Evolutionary conservation across 2,888 invertebrate genomes (phyloP).

Genomic region (Callyntrura sp.): DNA sequence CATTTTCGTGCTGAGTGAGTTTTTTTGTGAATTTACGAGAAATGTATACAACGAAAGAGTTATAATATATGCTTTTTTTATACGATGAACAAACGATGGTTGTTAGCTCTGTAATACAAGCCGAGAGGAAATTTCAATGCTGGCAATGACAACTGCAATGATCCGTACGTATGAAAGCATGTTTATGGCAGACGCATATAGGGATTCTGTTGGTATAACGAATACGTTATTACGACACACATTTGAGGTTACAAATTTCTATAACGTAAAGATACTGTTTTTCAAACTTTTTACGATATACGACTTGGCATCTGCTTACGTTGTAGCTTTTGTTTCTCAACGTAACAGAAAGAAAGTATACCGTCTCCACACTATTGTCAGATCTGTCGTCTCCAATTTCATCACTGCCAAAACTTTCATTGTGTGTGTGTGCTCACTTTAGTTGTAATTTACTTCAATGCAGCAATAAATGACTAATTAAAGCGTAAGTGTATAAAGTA

Average conservation of each 20-base stretch:
- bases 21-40: background rate
- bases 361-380: background rate
- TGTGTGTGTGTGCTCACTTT: background rate
- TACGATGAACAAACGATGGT: background rate
- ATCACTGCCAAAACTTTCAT: background rate
- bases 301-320: too few species aligned
- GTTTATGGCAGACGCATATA: background rate
- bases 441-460: background rate
- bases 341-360: background rate
- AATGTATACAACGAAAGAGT: background rate
- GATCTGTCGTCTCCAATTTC: constrained; percentile 1
- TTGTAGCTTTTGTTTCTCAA: background rate
- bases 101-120: constrained; percentile 20
- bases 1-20: background rate
- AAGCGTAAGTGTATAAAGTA: too few species aligned
- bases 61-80: background rate
- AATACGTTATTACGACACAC: too few species aligned
- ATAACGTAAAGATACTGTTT: too few species aligned
- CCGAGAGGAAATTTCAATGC: background rate
- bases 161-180: background rate
- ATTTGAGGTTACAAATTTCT: too few species aligned
- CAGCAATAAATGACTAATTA: too few species aligned
- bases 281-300: too few species aligned
- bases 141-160: constrained; percentile 25
- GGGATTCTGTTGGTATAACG: background rate